Evolutionary conservation across 2,113 vertebrate species (phyloP).

Genomic region (Ammodytes marinus): DNA sequence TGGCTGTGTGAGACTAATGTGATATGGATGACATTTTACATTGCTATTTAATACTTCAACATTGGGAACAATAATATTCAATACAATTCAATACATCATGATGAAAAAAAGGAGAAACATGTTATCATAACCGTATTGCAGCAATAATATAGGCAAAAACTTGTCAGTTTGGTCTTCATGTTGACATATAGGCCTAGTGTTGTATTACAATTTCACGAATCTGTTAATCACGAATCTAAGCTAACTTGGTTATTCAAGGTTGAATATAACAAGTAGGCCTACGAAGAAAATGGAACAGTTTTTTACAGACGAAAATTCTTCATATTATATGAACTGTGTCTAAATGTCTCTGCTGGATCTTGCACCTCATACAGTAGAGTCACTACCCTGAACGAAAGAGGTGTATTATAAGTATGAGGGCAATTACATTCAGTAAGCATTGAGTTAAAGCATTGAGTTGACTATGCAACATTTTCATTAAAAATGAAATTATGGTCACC

Average conservation of each 20-base stretch:
- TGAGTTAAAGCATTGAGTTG: neutral
- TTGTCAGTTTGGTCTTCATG: neutral
- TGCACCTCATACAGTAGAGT: constrained; percentile 66
- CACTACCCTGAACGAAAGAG: constrained; percentile 64
- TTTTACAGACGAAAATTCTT: constrained; percentile 29
- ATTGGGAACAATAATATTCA: neutral
- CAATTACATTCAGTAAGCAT: neutral
- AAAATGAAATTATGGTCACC: neutral
- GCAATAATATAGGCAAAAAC: neutral
- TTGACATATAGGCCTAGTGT: neutral
- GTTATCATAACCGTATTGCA: neutral
- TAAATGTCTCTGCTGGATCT: constrained; percentile 4
- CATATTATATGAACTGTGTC: constrained; percentile 60
- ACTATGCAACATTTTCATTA: neutral
- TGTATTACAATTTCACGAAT: neutral
- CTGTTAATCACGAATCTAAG: neutral
- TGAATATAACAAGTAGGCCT: neutral
- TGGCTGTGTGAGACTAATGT: too few relatives aligned
- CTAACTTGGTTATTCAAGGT: neutral
- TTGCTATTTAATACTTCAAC: neutral
- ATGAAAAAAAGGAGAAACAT: neutral
- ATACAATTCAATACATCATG: neutral
- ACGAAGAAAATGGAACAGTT: constrained; percentile 2
- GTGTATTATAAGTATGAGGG: neutral
- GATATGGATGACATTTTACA: neutral